These are phyloP conservation scores for Gastrophryne carolinensis DNA, from an alignment of 2,797 vertebrate genomes.

Conservation along the genomic window DNA sequence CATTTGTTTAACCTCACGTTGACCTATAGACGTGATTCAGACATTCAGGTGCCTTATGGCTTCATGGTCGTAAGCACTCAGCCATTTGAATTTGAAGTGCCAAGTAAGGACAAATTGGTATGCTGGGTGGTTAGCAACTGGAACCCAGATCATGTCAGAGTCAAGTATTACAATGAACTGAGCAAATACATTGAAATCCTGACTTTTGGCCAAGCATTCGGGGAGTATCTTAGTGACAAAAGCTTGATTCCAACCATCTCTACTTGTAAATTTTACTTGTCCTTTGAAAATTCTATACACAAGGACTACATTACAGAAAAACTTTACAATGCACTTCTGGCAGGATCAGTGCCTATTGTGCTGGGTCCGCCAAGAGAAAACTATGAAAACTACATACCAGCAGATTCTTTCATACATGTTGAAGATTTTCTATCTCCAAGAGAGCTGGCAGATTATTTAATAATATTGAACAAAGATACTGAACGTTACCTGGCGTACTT, in stretches of 20 bases:
- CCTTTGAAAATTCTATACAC: constrained; percentile 97
- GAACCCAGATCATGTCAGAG: constrained; percentile 91
- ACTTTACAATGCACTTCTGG: constrained; percentile 91
- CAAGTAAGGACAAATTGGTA: constrained; percentile 88
- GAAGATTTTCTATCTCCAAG: constrained; percentile 91
- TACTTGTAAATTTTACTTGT: constrained; percentile 94
- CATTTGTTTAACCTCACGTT: constrained; percentile 94
- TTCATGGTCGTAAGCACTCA: constrained; percentile 81
- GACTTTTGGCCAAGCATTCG: constrained; percentile 91
- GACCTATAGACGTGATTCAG: constrained; percentile 93
- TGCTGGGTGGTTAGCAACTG: constrained; percentile 99
- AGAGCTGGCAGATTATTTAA: constrained; percentile 91
- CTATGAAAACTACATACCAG: constrained; percentile 95
- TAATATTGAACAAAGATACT: constrained; percentile 91
- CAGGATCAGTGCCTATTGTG: constrained; percentile 92
- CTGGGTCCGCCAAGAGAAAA: constrained; percentile 90
- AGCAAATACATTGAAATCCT: constrained; percentile 95
- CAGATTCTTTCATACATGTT: constrained; percentile 94
- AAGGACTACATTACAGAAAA: constrained; percentile 98
- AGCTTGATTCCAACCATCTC: constrained; percentile 92
- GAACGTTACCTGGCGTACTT: constrained; percentile 93
- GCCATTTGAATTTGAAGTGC: constrained; percentile 86
- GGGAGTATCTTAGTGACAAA: constrained; percentile 88
- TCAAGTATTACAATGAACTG: constrained; percentile 96
- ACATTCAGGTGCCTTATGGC: constrained; percentile 97